Conservation (phyloP, 2,797 vertebrate genomes). For the Lepus oiostolus region DNA sequence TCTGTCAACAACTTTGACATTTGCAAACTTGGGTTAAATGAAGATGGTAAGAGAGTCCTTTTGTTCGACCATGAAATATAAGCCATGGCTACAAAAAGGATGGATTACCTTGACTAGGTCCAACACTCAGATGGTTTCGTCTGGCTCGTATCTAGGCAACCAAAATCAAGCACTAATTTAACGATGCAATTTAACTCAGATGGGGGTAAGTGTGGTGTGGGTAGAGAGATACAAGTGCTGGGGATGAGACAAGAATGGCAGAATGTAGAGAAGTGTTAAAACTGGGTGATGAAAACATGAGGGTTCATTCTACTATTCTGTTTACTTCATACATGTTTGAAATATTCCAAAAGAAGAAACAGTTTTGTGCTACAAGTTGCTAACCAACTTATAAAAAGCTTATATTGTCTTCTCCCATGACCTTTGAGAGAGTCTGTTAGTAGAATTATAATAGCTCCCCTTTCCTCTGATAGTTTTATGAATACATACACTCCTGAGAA, state of each 20-base stretch:
- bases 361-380: background rate
- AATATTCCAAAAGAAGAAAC: conserved; percentile 53
- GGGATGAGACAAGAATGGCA: conserved; percentile 12
- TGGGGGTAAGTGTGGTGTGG: background rate
- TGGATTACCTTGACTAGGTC: background rate
- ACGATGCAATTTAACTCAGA: conserved; percentile 47
- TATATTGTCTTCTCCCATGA: background rate
- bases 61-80: background rate
- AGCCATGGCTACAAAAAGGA: background rate
- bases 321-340: conserved; percentile 50
- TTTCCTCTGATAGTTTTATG: conserved; percentile 13
- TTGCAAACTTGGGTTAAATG: conserved; percentile 16
- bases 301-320: background rate
- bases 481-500: background rate
- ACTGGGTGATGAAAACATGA: background rate
- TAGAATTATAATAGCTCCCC: conserved; percentile 23
- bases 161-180: background rate
- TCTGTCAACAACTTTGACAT: background rate
- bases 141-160: conserved; percentile 58
- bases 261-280: background rate
- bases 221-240: background rate
- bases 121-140: conserved; percentile 29
- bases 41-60: background rate
- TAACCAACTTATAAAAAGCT: conserved; percentile 57
- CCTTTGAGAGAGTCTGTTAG: background rate